Base-by-base conservation (phyloP, 2,888 invertebrate species). In the Athripsodes cinereus region DNA sequence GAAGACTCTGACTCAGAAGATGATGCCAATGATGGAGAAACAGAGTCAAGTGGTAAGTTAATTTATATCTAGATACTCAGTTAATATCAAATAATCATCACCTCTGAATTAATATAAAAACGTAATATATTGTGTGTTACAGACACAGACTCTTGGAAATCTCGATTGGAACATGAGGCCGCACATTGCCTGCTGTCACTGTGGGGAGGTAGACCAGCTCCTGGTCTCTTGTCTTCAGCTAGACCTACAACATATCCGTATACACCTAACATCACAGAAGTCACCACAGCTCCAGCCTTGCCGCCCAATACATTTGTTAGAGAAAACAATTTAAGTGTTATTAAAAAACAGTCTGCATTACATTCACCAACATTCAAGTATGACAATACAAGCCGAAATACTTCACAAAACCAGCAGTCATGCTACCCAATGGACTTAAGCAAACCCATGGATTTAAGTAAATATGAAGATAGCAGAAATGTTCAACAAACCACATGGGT, bases 111-210 rank as follows among this genome's bases (percentile, higher is more conserved):
- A 6, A 8, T 31, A 11, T 31, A 31, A 31, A 31, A 6, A 31
- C 31, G 6, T 31, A 31, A 31, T 31, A n/a, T 44, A 13, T 49
- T 47, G 16, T 51, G 6, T 57, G 59, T 52, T 54, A 50, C 16
- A 82, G 81, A 84, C 72, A 78, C 81, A 65, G 87, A 87, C 71
- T 83, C 83, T 65, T 84, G 82, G 61, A 87, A 83, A 68, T 83
- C 86, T 8, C 76, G 86, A n/a, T 73, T 87, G 64, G 92, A 92
- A 71, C 90, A 91, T 66, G 92, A 92, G 74, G 92, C 92, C 6
- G 92, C 92, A 0, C 87, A 88, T 66, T 88, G 92, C 68, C 74
- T 93, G 58, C 72, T 93, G 44, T 89, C 90, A 34, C 74, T 93
- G 48, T 85, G 87, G 2, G 86, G 81, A 20, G 75, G 78, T 66